Evolutionary conservation across 2,113 vertebrate genomes (phyloP).

Genomic region (Syrmaticus mikado): DNA sequence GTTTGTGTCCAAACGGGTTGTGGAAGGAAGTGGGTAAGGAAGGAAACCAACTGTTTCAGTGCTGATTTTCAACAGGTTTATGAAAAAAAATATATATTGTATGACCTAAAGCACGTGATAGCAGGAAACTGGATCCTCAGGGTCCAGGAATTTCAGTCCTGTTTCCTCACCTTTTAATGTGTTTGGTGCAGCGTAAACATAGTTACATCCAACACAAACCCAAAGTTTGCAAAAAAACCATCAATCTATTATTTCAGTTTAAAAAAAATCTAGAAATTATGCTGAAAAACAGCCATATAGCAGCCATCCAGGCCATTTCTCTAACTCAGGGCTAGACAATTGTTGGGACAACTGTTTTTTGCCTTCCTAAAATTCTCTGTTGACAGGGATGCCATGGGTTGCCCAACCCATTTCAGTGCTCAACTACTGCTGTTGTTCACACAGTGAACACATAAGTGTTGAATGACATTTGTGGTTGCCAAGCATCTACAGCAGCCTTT

Average conservation of each 20-base stretch:
- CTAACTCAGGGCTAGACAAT: neutral
- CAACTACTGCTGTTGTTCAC: neutral
- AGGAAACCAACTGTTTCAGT: neutral
- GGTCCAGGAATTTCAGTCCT: neutral
- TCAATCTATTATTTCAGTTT: neutral
- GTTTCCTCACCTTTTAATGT: neutral
- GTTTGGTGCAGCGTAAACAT: neutral
- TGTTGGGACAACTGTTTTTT: neutral
- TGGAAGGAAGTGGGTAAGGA: neutral
- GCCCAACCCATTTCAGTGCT: neutral
- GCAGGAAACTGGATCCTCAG: neutral
- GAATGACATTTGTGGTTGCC: neutral
- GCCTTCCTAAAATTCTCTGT: neutral
- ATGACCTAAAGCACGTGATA: neutral
- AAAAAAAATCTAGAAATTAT: neutral
- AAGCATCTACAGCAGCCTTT: neutral
- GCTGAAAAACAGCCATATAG: neutral
- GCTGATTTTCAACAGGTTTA: neutral
- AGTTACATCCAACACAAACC: neutral
- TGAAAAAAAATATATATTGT: neutral
- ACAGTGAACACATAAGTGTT: neutral
- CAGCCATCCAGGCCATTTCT: neutral
- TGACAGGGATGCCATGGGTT: neutral
- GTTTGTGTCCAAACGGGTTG: neutral
- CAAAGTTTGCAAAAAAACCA: neutral